Evolutionary conservation across 2,888 invertebrate species (phyloP), one percentile per base, ranked within the genome.

Genomic region (Adineta ricciae): DNA sequence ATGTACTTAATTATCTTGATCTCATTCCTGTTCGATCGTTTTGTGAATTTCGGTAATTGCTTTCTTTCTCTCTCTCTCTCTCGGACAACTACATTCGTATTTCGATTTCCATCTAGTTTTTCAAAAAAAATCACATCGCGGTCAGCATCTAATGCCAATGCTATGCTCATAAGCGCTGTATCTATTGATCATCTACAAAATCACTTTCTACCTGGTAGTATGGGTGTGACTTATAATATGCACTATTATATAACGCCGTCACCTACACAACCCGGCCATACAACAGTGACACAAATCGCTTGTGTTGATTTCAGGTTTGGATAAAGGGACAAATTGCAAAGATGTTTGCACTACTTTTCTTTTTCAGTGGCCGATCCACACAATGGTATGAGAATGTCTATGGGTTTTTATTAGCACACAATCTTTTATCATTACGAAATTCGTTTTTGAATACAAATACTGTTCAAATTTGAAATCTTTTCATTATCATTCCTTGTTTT

Each of bases 181-280:
- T 78, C 78, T 11, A 78, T 78, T 21, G 78, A 78, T 78, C 78
- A 78, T 78, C 24, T 78, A 41, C 78, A 78, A 78, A 78, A 78
- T 78, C 78, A 78, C 41, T 78, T 78, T 78, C 41, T 78, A 41
- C 78, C 78, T 2, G 78, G 78, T 24, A 24, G 38, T 78, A 78
- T 78, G 24, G 78, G 78, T 19, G 14, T 41, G 9, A 78, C 41
- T n/a, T n/a, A 78, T 78, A 19, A 78, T 78, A 41, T n/a, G n/a
- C n/a, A 78, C 41, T 78, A 41, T 78, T 78, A 78, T 78, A 19
- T 78, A 19, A 78, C 38, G 11, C 38, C 38, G 9, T 78, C 78
- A 21, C 19, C 41, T 4, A n/a, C n/a, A 41, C 78, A 78, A 7
- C 41, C 41, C 11, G 41, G 41, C 14, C n/a, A 19, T 41, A 78